Evolutionary conservation across 2,113 vertebrate genomes (phyloP).

Genomic region (Ancistrus triradiatus): DNA sequence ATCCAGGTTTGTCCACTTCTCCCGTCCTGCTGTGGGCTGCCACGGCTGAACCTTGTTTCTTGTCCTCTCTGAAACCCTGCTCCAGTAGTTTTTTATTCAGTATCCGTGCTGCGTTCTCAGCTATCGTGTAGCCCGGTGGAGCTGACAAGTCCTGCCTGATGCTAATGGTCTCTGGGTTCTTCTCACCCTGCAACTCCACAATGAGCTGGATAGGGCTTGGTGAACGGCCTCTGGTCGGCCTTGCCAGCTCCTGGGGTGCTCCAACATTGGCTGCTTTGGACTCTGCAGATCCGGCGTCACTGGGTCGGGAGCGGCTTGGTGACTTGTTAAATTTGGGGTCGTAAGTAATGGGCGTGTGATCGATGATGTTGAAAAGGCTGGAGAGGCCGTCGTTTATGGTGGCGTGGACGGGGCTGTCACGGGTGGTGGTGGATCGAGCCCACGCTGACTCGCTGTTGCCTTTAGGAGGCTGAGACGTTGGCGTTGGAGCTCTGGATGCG

Average conservation of each 20-base stretch:
- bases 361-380: slow-evolving; percentile 98
- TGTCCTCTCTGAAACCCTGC: slow-evolving; percentile 85
- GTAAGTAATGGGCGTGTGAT: slow-evolving; percentile 82
- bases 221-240: slow-evolving; percentile 77
- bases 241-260: slow-evolving; percentile 69
- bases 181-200: slow-evolving; percentile 79
- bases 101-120: slow-evolving; percentile 87
- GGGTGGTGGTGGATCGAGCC: slow-evolving; percentile 93
- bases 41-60: slow-evolving; percentile 63
- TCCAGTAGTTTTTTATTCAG: slow-evolving; percentile 92
- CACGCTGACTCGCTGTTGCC: slow-evolving; percentile 93
- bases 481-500: slow-evolving; percentile 62
- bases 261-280: slow-evolving; percentile 50
- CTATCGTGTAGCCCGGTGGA: slow-evolving; percentile 85
- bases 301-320: slow-evolving; percentile 76
- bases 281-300: slow-evolving; percentile 58
- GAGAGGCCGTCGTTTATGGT: slow-evolving; percentile 97
- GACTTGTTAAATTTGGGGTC: slow-evolving; percentile 83
- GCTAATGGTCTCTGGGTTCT: slow-evolving; percentile 75
- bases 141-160: slow-evolving; percentile 88
- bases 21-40: slow-evolving; percentile 63
- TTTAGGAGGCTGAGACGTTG: slow-evolving; percentile 73
- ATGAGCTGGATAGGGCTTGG: slow-evolving; percentile 85
- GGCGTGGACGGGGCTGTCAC: slow-evolving; percentile 95
- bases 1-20: slow-evolving; percentile 71